phyloP scores from a whole-genome alignment of 1,140 invertebrate species.

The Ruditapes philippinarum region DNA sequence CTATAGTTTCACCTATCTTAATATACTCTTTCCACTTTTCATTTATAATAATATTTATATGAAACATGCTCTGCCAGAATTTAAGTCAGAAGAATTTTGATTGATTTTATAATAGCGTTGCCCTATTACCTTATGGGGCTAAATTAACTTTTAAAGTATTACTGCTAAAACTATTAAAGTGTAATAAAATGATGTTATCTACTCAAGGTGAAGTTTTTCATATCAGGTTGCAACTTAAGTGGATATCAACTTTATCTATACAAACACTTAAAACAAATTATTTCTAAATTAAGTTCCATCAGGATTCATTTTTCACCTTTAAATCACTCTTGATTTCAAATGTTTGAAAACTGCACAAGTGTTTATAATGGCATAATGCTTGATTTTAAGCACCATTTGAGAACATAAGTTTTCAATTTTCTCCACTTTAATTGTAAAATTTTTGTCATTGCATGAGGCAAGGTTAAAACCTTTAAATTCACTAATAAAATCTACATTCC shows the following conservation, averaged over 20 bases:
- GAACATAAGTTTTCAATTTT: no score
- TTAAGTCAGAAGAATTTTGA: not conserved
- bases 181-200: not conserved
- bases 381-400: no score
- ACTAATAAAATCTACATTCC: no score
- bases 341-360: no score
- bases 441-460: no score
- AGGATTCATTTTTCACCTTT: not conserved
- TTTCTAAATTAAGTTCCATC: not conserved
- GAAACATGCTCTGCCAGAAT: no score
- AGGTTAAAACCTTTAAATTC: no score
- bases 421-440: no score
- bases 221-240: not conserved
- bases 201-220: not conserved
- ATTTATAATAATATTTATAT: no score
- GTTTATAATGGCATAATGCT: no score
- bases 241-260: not conserved
- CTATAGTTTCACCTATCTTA: no score
- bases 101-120: not conserved
- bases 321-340: not conserved
- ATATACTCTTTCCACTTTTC: no score
- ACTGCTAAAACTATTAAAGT: not conserved
- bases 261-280: constrained; percentile 1
- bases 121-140: not conserved
- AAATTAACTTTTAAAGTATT: not conserved